Conservation (phyloP, 2,797 vertebrate species). For the Oreochromis mossambicus region DNA sequence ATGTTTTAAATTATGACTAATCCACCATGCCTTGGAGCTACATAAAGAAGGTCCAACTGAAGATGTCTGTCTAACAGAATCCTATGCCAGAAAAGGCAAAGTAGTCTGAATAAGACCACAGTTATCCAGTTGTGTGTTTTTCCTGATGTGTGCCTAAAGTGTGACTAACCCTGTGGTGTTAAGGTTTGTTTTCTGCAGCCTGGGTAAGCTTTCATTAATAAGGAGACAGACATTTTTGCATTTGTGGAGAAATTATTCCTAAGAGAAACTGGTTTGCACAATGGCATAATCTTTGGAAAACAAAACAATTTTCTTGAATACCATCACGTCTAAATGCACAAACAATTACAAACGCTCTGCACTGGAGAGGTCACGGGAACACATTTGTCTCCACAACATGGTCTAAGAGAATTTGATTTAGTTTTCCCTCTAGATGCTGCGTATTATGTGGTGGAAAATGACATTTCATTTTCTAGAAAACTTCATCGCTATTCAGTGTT, state of each 20-base stretch:
- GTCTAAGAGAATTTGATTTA: not conserved
- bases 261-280: not conserved
- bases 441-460: not conserved
- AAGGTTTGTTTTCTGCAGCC: not conserved
- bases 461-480: not conserved
- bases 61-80: not conserved
- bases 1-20: constrained; percentile 55
- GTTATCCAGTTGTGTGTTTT: not conserved
- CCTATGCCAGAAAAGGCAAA: constrained; percentile 21
- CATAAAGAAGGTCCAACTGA: constrained; percentile 7
- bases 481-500: rapidly evolving
- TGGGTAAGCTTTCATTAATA: not conserved
- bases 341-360: not conserved
- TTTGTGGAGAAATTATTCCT: not conserved
- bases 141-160: not conserved
- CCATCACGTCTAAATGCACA: not conserved
- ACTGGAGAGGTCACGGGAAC: not conserved
- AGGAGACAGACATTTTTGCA: not conserved
- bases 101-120: constrained; percentile 1
- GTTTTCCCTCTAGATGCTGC: not conserved
- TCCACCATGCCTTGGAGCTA: constrained; percentile 22
- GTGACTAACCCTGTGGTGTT: not conserved
- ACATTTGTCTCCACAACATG: not conserved
- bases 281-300: not conserved
- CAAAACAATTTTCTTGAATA: not conserved